Evolutionary conservation across 1,140 invertebrate genomes (phyloP), one percentile per base, ranked within the genome.

Genomic region (Piezodorus guildinii): DNA sequence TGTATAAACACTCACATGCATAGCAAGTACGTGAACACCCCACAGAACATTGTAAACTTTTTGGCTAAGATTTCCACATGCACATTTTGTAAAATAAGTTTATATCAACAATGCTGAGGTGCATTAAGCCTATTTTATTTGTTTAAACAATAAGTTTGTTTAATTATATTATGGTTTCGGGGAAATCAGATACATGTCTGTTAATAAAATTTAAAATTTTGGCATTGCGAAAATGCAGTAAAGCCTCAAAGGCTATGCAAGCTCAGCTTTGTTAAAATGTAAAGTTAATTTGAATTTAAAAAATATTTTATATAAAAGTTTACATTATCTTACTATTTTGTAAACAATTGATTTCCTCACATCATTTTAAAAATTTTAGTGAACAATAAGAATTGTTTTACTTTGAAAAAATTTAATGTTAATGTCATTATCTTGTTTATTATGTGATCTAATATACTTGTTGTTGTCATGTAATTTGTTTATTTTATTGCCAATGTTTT

Each of bases 81-180:
- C 52, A 56, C 52, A 56, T 56, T 56, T 56, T 56, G 23, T 56
- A 23, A 56, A 19, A 23, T 56, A 56, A 56, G 52, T 23, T 23
- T 59, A 52, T 59, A 56, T 43, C 34, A 61, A 59, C 43, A 56
- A 45, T 65, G 63, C 63, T 65, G 63, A 65, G 63, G 63, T 65
- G 63, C 63, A 65, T 65, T 65, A 65, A 65, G 63, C 63, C 63
- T 65, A 65, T 25, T 43, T 34, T 63, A 63, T 39, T 43, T 19
- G 43, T 39, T 21, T 58, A 19, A 64, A 49, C 19, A 44, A 45
- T 54, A 63, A 63, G 4, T 63, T 23, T 62, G 27, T 51, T 44
- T 9, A 17, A 61, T 15, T 34, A 34, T 45, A 21, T 3, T n/a
- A 21, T 34, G 39, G 39, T 34, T 61, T 39, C 9, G 34, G 34